Conservation (phyloP, 1,140 invertebrate genomes). For the Heliconius himera region DNA sequence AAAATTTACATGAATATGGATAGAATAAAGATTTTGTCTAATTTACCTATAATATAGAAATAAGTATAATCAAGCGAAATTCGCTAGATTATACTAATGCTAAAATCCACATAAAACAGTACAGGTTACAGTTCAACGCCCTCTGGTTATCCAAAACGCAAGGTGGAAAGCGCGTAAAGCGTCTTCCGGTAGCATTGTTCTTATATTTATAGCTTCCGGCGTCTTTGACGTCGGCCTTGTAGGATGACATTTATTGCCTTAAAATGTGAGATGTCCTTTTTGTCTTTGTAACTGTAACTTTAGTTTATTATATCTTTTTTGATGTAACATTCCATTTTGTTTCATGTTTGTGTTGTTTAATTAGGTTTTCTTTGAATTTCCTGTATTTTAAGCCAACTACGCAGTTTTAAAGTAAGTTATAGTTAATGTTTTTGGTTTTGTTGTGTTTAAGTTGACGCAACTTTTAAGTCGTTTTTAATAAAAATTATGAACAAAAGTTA, state of each 20-base stretch:
- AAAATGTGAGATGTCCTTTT: constrained; percentile 8
- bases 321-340: neutral
- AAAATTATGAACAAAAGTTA: too few relatives aligned
- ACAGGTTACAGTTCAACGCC: constrained; percentile 23
- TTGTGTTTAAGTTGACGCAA: too few relatives aligned
- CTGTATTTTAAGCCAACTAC: neutral
- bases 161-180: constrained; percentile 22
- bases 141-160: constrained; percentile 20
- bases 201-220: constrained; percentile 30
- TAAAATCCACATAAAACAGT: neutral
- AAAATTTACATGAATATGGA: too few relatives aligned
- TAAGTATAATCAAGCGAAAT: too few relatives aligned
- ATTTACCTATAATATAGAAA: too few relatives aligned
- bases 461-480: too few relatives aligned
- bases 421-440: too few relatives aligned
- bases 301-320: neutral
- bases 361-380: neutral
- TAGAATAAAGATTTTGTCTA: too few relatives aligned
- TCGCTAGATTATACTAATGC: neutral
- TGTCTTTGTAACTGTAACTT: neutral
- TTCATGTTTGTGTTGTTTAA: neutral
- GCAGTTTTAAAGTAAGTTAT: too few relatives aligned
- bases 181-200: constrained; percentile 31
- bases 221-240: constrained; percentile 21
- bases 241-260: constrained; percentile 31